Evolutionary conservation across 2,113 vertebrate genomes (phyloP).

Genomic region (Rhineura floridana): DNA sequence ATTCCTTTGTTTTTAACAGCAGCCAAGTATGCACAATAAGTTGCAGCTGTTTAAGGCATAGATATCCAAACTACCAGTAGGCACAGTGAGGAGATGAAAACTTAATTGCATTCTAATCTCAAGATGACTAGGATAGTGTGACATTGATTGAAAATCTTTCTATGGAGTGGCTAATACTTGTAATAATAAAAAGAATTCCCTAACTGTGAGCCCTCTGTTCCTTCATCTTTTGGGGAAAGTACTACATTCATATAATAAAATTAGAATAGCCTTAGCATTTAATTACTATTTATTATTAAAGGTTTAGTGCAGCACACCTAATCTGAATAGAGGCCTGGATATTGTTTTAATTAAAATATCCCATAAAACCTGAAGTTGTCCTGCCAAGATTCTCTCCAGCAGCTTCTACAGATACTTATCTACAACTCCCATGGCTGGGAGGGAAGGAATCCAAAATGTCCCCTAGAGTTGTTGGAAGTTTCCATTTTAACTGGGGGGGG

Average conservation of each 20-base stretch:
- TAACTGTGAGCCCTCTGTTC: conserved; percentile 16
- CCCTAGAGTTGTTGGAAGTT: neutral
- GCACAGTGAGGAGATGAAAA: conserved; percentile 10
- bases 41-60: too few species aligned
- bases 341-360: conserved; percentile 64
- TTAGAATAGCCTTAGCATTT: conserved; percentile 41
- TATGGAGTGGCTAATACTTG: conserved; percentile 37
- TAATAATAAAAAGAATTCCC: conserved; percentile 40
- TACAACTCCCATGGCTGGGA: conserved; percentile 36
- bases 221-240: conserved; percentile 47
- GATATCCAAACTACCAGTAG: too few species aligned
- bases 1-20: neutral
- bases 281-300: conserved; percentile 71
- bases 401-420: conserved; percentile 14
- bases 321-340: conserved; percentile 51
- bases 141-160: conserved; percentile 51
- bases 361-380: conserved; percentile 58
- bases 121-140: conserved; percentile 59
- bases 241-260: conserved; percentile 48
- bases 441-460: conserved; percentile 34
- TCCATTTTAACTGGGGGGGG: neutral
- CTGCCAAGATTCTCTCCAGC: conserved; percentile 41
- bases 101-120: conserved; percentile 44
- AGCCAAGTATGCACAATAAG: neutral
- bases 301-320: conserved; percentile 60